A percentile compares a stretch with the other conserved stretches of the same genome.
phyloP scores from a whole-genome alignment of 2,113 vertebrate species.

The Balaenoptera acutorostrata region DNA sequence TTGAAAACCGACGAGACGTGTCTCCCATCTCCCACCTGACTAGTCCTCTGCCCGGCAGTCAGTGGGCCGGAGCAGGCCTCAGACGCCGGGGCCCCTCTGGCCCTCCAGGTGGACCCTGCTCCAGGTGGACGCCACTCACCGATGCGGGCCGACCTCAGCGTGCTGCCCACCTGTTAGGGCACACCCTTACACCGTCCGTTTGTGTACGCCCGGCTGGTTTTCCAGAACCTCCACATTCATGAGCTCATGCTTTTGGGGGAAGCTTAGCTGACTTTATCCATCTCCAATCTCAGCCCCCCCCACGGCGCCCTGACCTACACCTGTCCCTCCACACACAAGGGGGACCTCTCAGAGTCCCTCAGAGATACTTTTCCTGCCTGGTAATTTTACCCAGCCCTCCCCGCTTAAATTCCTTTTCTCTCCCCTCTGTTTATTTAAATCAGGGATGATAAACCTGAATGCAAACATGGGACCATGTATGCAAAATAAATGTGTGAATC shows the following conservation, averaged over 20 bases:
- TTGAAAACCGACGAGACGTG: neutral
- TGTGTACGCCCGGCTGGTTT: neutral
- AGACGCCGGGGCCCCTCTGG: too few relatives aligned
- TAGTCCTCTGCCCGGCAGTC: neutral
- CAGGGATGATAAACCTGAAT: neutral
- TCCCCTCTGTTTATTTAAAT: neutral
- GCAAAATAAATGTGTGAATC: neutral
- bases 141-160: rapidly evolving
- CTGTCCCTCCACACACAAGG: neutral
- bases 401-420: neutral
- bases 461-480: rapidly evolving
- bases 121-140: neutral
- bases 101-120: neutral
- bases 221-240: neutral
- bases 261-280: too few relatives aligned
- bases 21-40: neutral
- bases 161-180: too few relatives aligned
- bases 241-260: neutral
- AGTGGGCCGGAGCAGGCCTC: neutral
- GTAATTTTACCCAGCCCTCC: neutral
- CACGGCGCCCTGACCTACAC: too few relatives aligned
- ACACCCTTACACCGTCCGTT: neutral
- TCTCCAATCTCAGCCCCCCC: neutral
- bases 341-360: neutral
- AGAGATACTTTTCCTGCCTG: neutral